Percentiles rank a stretch among this genome's conserved stretches.
phyloP scores from a whole-genome alignment of 2,888 invertebrate species.

The Lydus trimaculatus region DNA sequence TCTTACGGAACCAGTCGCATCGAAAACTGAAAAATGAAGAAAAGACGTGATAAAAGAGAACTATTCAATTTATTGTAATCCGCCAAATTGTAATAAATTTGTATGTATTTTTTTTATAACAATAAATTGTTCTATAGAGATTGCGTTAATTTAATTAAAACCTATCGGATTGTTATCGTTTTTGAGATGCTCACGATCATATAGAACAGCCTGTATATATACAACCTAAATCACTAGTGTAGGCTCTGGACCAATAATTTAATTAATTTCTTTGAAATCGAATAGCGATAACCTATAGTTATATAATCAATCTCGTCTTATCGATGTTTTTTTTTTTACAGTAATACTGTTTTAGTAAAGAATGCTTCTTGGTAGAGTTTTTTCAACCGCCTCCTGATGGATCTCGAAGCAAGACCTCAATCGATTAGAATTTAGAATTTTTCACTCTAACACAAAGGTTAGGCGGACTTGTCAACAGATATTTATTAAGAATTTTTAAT shows the following conservation, averaged over 20 bases:
- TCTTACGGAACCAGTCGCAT: no score
- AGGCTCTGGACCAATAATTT: conserved; percentile 25
- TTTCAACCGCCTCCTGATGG: background rate
- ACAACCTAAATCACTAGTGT: background rate
- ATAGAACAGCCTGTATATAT: background rate
- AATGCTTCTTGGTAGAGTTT: background rate
- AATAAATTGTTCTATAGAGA: background rate
- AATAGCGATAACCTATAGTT: background rate
- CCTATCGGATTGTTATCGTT: background rate
- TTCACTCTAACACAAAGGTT: background rate
- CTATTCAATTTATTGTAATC: no score
- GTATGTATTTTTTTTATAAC: no score
- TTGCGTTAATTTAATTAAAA: background rate
- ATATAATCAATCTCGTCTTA: conserved; percentile 3
- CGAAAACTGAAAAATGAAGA: no score
- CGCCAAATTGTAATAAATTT: no score
- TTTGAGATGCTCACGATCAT: background rate
- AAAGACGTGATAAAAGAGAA: no score
- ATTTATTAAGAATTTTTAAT: no score
- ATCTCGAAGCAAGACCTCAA: background rate
- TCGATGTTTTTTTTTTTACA: background rate
- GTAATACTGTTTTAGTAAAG: background rate
- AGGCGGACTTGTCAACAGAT: no score
- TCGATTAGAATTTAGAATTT: background rate
- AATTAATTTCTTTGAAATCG: background rate